Percentiles rank a stretch among this genome's conserved stretches.
Conservation (phyloP, 2,797 vertebrate species). For the Acropternis orthonyx region DNA sequence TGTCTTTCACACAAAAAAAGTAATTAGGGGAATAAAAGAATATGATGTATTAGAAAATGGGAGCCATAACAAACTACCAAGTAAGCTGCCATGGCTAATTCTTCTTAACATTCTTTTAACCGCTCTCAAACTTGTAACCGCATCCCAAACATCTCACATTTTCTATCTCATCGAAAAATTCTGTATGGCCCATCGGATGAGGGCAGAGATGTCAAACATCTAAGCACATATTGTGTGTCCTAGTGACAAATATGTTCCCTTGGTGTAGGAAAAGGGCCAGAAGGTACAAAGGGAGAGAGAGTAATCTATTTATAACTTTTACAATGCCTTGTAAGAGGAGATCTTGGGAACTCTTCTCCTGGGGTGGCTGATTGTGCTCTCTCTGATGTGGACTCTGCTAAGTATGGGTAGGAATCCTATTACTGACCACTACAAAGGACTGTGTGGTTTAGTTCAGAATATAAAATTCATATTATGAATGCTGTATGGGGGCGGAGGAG, state of each 20-base stretch:
- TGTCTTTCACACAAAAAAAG: slow-evolving; percentile 69
- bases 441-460: slow-evolving; percentile 70
- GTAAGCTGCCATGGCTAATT: slow-evolving; percentile 67
- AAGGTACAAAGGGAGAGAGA: slow-evolving; percentile 62
- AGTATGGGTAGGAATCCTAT: slow-evolving; percentile 65
- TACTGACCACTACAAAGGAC: slow-evolving; percentile 73
- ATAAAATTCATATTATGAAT: slow-evolving; percentile 73
- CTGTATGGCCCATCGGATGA: slow-evolving; percentile 57
- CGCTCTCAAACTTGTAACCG: background rate
- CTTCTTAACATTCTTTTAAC: slow-evolving; percentile 51
- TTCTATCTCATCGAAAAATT: slow-evolving; percentile 44
- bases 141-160: slow-evolving; percentile 48
- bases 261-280: slow-evolving; percentile 48
- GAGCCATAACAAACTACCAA: slow-evolving; percentile 56
- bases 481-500: slow-evolving; percentile 45
- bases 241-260: slow-evolving; percentile 71
- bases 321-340: slow-evolving; percentile 78
- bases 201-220: slow-evolving; percentile 67
- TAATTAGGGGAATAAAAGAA: slow-evolving; percentile 65
- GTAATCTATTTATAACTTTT: slow-evolving; percentile 70
- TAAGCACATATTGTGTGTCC: slow-evolving; percentile 67
- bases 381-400: slow-evolving; percentile 66
- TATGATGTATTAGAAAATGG: slow-evolving; percentile 68
- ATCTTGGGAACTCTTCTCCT: slow-evolving; percentile 78
- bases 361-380: slow-evolving; percentile 68